Base-by-base conservation (phyloP, 1,140 invertebrate species). In the Hormaphis cornu region DNA sequence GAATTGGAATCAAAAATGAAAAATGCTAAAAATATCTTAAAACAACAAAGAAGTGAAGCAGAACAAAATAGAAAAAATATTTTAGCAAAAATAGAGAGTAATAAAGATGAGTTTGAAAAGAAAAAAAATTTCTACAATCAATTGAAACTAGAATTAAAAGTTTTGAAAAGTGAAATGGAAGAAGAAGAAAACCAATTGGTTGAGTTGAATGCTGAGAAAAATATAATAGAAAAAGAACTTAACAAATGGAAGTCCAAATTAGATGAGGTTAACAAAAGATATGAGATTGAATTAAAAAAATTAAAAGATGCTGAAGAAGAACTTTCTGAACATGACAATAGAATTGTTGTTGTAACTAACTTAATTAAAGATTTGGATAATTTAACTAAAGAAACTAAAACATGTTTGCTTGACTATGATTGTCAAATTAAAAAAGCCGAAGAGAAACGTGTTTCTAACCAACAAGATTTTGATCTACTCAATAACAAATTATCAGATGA, bases 311-410 rank as follows among this genome's bases (percentile, higher is more conserved):
- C 93, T 28, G 83, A 88, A 75, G 92, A 88, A 5, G 82, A 83
- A 24, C 87, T 91, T 78, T 86, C 90, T 78, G 86, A 90, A 76
- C 82, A 88, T 70, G 83, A 91, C 74, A 82, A 86, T 71, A 91
- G 94, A 80, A 85, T 95, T 61, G 69, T 74, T 0, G 24, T 26
- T 4, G 22, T 72, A 10, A 61, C 72, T 7, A 22, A 30, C 12
- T 22, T 18, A 2, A 26, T 14, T 12, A 58, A 54, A 26, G 14
- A 28, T 12, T 20, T 53, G 16, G 9, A 7, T 54, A 26, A 79
- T 56, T 84, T 82, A 69, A 80, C 88, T 48, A 76, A 81, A 63
- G 73, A 79, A 16, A 9, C 1, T 48, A 9, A 66, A 28, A 46
- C 50, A 3, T 6, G 24, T 20, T 0, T 50, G 18, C 33, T 48